Conservation (phyloP, 1,140 invertebrate genomes). For the Oreohelix idahoensis region DNA sequence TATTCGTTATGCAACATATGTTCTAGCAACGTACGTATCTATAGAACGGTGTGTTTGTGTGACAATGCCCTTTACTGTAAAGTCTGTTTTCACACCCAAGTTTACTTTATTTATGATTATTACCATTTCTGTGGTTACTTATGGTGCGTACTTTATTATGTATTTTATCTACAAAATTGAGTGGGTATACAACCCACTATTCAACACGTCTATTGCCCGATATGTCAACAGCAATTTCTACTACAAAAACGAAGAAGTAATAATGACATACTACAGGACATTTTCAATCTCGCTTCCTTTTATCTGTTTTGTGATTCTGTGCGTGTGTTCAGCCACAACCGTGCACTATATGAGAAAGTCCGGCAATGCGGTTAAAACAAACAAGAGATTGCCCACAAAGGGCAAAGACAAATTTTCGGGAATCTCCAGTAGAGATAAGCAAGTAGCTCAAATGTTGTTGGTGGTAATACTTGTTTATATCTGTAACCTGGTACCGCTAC, state of each 20-base stretch:
- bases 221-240: constrained; percentile 18
- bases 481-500: not conserved
- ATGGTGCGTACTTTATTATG: not conserved
- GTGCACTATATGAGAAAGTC: constrained; percentile 15
- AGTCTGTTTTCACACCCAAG: not conserved
- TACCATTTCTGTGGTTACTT: not conserved
- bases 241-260: not conserved
- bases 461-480: constrained; percentile 6
- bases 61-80: not conserved
- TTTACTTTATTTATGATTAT: not conserved
- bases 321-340: not conserved
- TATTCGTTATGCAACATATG: not conserved
- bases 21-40: not conserved
- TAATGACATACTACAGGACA: not conserved
- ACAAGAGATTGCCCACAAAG: not conserved
- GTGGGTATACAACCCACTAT: not conserved
- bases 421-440: not conserved
- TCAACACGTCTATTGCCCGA: not conserved
- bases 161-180: constrained; percentile 6
- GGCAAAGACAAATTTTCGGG: too few species aligned
- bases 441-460: constrained; percentile 8
- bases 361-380: not conserved
- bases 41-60: not conserved
- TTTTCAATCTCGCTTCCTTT: not conserved
- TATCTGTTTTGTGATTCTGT: not conserved